A percentile compares a stretch with the other conserved stretches of the same genome.
These are phyloP conservation scores for Uropsilus gracilis DNA, from an alignment of 2,113 vertebrate genomes.

Conservation along the genomic window DNA sequence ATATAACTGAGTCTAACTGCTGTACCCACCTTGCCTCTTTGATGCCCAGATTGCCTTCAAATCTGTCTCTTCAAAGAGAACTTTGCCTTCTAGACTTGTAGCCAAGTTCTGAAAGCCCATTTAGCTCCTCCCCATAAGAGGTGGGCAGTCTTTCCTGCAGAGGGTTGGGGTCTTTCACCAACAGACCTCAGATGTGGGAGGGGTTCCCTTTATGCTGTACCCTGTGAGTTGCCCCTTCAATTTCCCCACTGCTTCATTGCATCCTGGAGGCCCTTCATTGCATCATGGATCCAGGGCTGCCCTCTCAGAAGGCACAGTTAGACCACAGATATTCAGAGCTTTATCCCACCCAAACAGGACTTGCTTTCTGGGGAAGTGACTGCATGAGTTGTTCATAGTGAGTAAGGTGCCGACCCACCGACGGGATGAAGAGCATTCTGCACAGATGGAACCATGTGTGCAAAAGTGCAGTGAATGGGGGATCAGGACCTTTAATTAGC, in stretches of 20 bases:
- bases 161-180: neutral
- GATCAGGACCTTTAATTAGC: neutral
- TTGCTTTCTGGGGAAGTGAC: neutral
- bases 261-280: neutral
- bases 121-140: neutral
- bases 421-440: neutral
- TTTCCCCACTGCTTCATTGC: neutral
- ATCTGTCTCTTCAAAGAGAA: neutral
- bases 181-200: neutral
- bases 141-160: neutral
- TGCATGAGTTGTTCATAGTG: neutral
- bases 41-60: neutral
- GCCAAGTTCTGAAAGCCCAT: neutral
- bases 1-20: neutral
- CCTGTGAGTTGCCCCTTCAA: neutral
- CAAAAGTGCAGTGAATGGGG: neutral
- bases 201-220: neutral
- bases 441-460: accelerated
- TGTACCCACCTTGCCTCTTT: neutral
- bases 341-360: neutral
- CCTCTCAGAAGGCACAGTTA: neutral
- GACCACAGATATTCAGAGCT: neutral
- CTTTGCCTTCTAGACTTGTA: neutral
- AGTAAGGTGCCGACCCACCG: neutral
- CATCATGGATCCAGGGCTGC: too few relatives aligned